Evolutionary conservation across 2,888 invertebrate genomes (phyloP).

Genomic region (Hecatera dysodea): DNA sequence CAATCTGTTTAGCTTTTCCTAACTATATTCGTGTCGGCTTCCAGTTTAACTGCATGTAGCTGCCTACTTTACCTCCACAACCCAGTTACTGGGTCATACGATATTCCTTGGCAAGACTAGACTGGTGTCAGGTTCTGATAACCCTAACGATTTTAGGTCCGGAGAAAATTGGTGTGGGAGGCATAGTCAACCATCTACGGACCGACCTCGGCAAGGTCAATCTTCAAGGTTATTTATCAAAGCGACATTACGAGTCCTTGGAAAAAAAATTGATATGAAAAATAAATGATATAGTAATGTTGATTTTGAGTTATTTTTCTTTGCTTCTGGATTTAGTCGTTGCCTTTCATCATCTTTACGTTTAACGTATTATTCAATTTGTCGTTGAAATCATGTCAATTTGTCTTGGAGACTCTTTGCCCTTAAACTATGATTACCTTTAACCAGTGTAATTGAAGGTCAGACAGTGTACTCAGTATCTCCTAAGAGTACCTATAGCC

Average conservation of each 20-base stretch:
- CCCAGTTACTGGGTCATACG: too few species aligned
- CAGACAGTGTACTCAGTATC: neutral
- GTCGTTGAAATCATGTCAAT: conserved; percentile 41
- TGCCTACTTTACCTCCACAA: too few species aligned
- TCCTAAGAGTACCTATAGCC: conserved; percentile 1
- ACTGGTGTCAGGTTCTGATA: too few species aligned
- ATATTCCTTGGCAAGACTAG: too few species aligned
- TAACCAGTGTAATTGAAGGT: conserved; percentile 18
- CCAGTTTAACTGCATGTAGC: too few species aligned
- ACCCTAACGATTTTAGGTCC: too few species aligned
- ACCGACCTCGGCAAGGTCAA: too few species aligned
- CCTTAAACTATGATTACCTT: conserved; percentile 18
- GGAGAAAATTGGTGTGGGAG: too few species aligned
- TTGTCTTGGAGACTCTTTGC: neutral
- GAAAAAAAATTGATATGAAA: conserved; percentile 7
- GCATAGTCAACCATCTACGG: too few species aligned
- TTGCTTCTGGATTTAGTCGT: neutral
- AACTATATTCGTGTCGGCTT: too few species aligned
- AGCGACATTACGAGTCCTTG: conserved; percentile 10
- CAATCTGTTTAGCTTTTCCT: too few species aligned
- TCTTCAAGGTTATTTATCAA: conserved; percentile 12
- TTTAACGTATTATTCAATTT: conserved; percentile 16
- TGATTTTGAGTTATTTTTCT: conserved; percentile 3
- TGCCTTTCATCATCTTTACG: conserved; percentile 10
- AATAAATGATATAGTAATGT: conserved; percentile 9